These are phyloP conservation scores for Chironomus tepperi DNA, from an alignment of 1,140 invertebrate species.

Conservation along the genomic window DNA sequence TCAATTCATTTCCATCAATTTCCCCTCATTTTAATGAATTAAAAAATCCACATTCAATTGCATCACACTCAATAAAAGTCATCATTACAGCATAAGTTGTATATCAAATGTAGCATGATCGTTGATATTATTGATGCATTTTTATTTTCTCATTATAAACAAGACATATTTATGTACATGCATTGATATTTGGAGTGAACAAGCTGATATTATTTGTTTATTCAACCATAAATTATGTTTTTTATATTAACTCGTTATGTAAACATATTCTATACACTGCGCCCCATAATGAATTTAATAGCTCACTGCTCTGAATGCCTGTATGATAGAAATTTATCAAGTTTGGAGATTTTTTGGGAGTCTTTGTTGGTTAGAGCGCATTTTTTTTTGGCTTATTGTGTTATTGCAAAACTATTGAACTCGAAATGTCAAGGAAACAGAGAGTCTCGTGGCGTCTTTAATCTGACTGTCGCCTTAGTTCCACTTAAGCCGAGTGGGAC, in stretches of 20 bases:
- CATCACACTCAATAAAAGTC: constrained; percentile 1
- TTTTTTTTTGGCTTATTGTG: too few species aligned
- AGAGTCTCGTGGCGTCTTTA: too few species aligned
- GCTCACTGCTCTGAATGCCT: neutral
- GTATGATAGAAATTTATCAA: neutral
- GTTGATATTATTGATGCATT: neutral
- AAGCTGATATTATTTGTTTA: neutral
- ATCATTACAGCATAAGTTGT: neutral
- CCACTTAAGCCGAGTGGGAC: too few species aligned
- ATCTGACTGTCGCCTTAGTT: too few species aligned
- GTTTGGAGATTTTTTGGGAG: too few species aligned
- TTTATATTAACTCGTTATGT: constrained; percentile 14
- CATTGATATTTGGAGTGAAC: neutral
- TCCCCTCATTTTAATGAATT: too few species aligned
- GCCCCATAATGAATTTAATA: constrained; percentile 13
- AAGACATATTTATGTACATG: neutral
- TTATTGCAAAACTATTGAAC: too few species aligned
- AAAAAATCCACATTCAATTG: neutral
- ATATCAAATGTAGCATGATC: constrained; percentile 13
- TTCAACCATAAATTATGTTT: constrained; percentile 3
- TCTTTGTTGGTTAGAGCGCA: too few species aligned
- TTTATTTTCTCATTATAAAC: neutral
- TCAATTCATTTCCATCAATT: too few species aligned
- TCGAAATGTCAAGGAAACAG: too few species aligned
- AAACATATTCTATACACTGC: constrained; percentile 4